Evolutionary conservation across 2,888 invertebrate species (phyloP).

Genomic region (Sphaeridia pumilis): DNA sequence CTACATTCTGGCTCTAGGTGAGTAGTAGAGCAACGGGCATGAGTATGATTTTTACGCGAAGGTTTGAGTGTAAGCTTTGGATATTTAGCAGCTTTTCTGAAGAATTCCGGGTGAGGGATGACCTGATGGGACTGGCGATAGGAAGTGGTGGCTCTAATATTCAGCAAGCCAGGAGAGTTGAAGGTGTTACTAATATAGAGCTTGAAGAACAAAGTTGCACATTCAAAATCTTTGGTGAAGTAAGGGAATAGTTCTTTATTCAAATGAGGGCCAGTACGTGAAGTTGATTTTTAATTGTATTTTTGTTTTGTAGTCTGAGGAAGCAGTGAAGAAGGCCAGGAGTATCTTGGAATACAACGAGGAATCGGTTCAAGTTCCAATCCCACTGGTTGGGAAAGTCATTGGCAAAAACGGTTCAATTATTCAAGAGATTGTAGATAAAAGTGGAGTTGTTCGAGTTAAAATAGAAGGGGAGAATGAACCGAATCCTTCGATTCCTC

Average conservation of each 20-base stretch:
- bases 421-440: slow-evolving; percentile 99
- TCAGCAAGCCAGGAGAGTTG: slow-evolving; percentile 83
- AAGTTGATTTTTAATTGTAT: too few species aligned
- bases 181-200: slow-evolving; percentile 90
- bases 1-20: slow-evolving; percentile 77
- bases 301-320: slow-evolving; percentile 68
- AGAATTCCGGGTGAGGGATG: slow-evolving; percentile 89
- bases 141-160: slow-evolving; percentile 77
- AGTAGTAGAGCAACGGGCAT: too few species aligned
- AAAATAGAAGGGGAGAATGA: slow-evolving; percentile 99
- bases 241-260: too few species aligned
- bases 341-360: slow-evolving; percentile 94
- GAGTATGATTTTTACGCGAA: too few species aligned
- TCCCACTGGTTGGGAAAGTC: slow-evolving; percentile 90
- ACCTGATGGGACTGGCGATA: slow-evolving; percentile 97
- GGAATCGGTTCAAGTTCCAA: slow-evolving; percentile 88
- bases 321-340: slow-evolving; percentile 84
- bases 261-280: too few species aligned
- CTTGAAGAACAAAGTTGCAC: slow-evolving; percentile 88
- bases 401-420: slow-evolving; percentile 96
- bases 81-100: slow-evolving; percentile 65
- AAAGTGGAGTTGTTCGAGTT: slow-evolving; percentile 92
- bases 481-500: slow-evolving; percentile 75
- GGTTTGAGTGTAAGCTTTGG: not conserved
- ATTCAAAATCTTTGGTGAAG: slow-evolving; percentile 92